Evolutionary conservation across 2,113 vertebrate genomes (phyloP).

Genomic region (Piaya cayana): DNA sequence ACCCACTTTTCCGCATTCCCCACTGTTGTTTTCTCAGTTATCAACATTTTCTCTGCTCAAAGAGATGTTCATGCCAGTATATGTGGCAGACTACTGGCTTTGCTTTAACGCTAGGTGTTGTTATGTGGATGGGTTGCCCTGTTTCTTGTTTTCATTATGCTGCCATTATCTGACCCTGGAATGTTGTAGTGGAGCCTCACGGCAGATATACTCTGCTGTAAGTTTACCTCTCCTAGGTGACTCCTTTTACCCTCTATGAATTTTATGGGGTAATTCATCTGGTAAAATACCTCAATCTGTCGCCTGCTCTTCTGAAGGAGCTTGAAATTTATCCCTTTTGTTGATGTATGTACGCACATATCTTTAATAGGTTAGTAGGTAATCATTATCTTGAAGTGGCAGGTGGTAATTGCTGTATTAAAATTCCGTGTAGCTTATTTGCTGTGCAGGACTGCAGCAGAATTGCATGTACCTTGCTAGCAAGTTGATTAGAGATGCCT

Average conservation of each 20-base stretch:
- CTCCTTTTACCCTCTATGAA: not conserved
- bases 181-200: not conserved
- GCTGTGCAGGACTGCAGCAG: not conserved
- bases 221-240: not conserved
- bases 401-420: constrained; percentile 52
- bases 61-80: not conserved
- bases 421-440: constrained; percentile 39
- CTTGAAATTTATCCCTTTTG: not conserved
- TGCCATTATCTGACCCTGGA: not conserved
- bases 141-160: not conserved
- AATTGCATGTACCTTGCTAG: not conserved
- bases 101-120: not conserved
- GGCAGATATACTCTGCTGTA: not conserved
- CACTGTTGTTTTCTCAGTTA: not conserved
- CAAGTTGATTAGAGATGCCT: constrained; percentile 35
- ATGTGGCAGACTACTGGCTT: not conserved
- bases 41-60: not conserved
- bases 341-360: not conserved
- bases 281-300: not conserved
- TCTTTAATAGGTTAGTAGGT: not conserved
- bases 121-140: not conserved
- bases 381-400: constrained; percentile 33
- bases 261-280: not conserved
- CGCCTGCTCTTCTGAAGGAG: not conserved
- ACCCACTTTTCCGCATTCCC: not conserved